A percentile compares a stretch with the other conserved stretches of the same genome.
Evolutionary conservation across 2,113 vertebrate genomes (phyloP).

Genomic region (Bettongia penicillata): DNA sequence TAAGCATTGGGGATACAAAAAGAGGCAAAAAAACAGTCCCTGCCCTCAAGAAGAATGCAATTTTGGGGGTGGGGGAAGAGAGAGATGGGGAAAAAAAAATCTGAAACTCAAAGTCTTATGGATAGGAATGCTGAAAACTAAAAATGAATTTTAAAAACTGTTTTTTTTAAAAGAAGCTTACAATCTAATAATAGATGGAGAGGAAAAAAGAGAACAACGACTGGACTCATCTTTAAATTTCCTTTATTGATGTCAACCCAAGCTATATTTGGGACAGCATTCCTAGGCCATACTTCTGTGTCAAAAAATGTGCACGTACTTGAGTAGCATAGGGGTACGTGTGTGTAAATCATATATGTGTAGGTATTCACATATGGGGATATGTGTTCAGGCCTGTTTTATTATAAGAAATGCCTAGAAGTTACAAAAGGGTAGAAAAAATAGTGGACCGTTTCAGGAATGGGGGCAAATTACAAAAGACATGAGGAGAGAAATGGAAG

Average conservation of each 20-base stretch:
- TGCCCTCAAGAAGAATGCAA: background rate
- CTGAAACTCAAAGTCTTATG: too few relatives aligned
- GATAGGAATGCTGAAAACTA: too few relatives aligned
- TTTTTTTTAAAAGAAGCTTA: background rate
- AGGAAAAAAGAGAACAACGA: background rate
- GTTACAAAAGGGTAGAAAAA: background rate
- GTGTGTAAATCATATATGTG: background rate
- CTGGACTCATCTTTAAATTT: background rate
- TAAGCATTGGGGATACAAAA: background rate
- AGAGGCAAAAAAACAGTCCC: background rate
- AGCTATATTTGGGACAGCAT: background rate
- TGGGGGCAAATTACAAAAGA: background rate
- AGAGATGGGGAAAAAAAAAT: too few relatives aligned
- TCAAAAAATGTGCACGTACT: background rate
- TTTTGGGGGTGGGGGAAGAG: too few relatives aligned
- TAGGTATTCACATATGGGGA: rapidly evolving
- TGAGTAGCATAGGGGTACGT: background rate
- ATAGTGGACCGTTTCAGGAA: background rate
- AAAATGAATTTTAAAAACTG: too few relatives aligned
- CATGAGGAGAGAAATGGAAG: background rate
- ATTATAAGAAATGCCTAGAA: background rate
- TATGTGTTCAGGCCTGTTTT: background rate
- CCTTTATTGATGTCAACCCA: background rate
- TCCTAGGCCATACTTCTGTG: background rate
- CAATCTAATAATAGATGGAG: background rate